Conservation (phyloP, 2,888 invertebrate genomes). For the Xanthorhoe spadicearia region DNA sequence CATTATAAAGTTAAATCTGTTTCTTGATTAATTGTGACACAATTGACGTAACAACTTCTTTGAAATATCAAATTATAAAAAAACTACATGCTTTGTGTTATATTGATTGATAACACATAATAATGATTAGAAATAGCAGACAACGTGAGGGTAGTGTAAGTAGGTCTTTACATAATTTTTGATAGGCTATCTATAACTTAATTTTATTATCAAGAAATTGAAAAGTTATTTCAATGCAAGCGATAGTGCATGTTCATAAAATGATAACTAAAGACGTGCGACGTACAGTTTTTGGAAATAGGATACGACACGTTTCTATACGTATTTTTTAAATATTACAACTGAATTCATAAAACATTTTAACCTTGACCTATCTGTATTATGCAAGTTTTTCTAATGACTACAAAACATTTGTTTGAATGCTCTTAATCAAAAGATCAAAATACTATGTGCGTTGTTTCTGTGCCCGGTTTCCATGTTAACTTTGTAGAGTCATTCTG, state of each 20-base stretch:
- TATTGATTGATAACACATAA: conserved; percentile 25
- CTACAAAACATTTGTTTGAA: background rate
- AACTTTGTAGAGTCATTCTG: too few relatives aligned
- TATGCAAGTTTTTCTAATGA: background rate
- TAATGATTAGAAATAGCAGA: conserved; percentile 11
- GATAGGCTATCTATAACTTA: conserved; percentile 29
- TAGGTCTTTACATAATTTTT: conserved; percentile 28
- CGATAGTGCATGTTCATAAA: conserved; percentile 53
- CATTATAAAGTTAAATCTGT: conserved; percentile 24
- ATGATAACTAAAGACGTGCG: conserved; percentile 49
- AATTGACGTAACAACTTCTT: conserved; percentile 9
- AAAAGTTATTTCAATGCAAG: conserved; percentile 27
- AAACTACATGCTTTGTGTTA: conserved; percentile 6
- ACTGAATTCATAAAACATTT: conserved; percentile 11
- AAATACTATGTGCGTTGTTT: too few relatives aligned
- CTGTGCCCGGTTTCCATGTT: too few relatives aligned
- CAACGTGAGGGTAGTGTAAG: conserved; percentile 18
- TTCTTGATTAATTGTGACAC: conserved; percentile 28
- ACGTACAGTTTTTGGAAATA: conserved; percentile 47
- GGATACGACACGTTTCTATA: conserved; percentile 54
- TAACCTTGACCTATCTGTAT: conserved; percentile 10
- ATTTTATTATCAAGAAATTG: conserved; percentile 30
- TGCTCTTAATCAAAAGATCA: too few relatives aligned
- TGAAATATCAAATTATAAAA: background rate
- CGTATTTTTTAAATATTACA: conserved; percentile 8